These are phyloP conservation scores for Craseonycteris thonglongyai DNA, from an alignment of 2,113 vertebrate species.

Conservation along the genomic window DNA sequence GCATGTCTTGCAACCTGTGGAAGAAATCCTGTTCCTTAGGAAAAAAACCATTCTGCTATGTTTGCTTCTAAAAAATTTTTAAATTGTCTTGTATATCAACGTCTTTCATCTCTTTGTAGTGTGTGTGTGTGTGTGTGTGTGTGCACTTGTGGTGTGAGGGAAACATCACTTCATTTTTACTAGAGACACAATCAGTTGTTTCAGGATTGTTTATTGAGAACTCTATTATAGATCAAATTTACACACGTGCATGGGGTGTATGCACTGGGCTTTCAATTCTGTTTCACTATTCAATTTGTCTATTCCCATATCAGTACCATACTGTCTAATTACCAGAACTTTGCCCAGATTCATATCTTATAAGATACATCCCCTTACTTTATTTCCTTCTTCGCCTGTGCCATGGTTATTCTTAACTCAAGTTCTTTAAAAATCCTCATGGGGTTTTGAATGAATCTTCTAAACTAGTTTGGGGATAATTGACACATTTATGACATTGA, in stretches of 20 bases:
- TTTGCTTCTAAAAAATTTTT: background rate
- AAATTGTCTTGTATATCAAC: background rate
- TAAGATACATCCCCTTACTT: background rate
- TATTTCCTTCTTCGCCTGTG: background rate
- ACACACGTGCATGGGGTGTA: background rate
- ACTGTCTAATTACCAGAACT: background rate
- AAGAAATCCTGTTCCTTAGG: background rate
- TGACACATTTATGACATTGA: background rate
- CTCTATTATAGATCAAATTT: background rate
- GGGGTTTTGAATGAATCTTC: background rate
- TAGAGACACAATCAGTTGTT: background rate
- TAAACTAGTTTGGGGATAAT: background rate
- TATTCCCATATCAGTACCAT: background rate
- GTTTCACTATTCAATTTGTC: background rate
- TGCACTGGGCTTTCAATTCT: background rate
- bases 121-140: background rate
- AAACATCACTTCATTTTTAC: background rate
- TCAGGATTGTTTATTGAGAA: background rate
- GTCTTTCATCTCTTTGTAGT: background rate
- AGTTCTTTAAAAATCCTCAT: background rate
- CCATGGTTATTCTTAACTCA: background rate
- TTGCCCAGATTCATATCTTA: background rate
- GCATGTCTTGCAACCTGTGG: background rate
- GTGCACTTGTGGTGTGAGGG: background rate
- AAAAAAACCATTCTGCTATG: background rate